Evolutionary conservation across 2,113 vertebrate genomes (phyloP).

Genomic region (Calyptomena viridis): DNA sequence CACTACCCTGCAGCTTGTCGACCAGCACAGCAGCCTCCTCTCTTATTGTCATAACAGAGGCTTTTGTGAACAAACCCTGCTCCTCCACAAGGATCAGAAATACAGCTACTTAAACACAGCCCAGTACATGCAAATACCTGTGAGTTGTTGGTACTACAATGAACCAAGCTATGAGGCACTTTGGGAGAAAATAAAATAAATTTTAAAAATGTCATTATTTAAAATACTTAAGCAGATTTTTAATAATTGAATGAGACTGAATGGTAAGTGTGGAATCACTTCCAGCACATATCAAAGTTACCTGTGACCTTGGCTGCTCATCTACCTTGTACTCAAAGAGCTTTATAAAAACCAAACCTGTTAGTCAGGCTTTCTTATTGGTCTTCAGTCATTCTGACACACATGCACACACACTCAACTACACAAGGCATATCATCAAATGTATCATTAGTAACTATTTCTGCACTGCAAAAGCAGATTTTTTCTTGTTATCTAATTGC

Average conservation of each 20-base stretch:
- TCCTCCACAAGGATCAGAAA: not conserved
- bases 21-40: not conserved
- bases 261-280: not conserved
- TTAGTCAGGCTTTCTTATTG: not conserved
- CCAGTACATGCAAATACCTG: not conserved
- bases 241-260: not conserved
- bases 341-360: not conserved
- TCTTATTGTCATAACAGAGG: not conserved
- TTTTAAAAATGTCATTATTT: not conserved
- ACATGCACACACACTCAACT: not conserved
- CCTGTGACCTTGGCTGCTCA: not conserved
- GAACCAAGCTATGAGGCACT: not conserved
- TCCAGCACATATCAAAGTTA: not conserved
- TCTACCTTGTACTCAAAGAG: not conserved
- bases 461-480: not conserved
- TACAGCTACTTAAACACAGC: fast-evolving
- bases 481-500: not conserved
- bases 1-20: not conserved
- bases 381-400: not conserved
- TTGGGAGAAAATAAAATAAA: not conserved
- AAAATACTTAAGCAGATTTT: not conserved
- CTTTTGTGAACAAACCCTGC: not conserved
- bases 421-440: not conserved
- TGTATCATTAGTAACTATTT: not conserved
- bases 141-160: not conserved